Base-by-base conservation (phyloP, 2,113 vertebrate species). In the Saguinus imperator region DNA sequence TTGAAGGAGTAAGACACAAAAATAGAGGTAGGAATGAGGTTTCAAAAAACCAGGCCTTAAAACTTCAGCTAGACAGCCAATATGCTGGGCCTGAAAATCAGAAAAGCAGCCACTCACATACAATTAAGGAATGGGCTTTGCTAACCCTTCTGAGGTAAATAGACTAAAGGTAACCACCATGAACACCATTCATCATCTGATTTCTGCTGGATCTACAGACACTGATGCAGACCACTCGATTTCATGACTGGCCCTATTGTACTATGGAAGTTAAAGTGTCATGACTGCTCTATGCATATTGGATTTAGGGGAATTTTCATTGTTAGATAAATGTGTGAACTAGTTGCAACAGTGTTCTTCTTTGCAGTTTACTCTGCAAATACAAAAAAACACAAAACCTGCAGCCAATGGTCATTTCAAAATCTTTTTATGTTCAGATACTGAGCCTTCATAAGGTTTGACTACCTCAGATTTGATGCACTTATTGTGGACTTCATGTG, bases 1-100 rank as follows among this genome's bases (percentile, higher is more conserved):
- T 99, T 98, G 99, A 99, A 98, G 99, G 99, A 97, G 99, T 99
- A 98, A 99, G 99, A 98, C 99, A 99, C 99, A 99, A 99, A 99
- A 99, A 96, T 99, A 99, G 99, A 98, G 99, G 99, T 94, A 99
- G 99, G 98, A 99, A 99, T 97, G 99, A 99, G 94, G 99, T 98
- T 79, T 96, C 98, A 98, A 99, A 99, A 95, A 98, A 98, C 95
- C 98, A 99, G 96, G 98, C 99, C 98, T 99, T 99, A 98, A 99
- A 99, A 87, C 98, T 99, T 98, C 99, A 99, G 99, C 99, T 99
- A 97, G 99, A 99, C 98, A 99, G 99, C 99, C 99, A 99, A 98
- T 99, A 99, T 92, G 99, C 99, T 98, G 99, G 99, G 98, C 99
- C 99, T 97, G 99, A 99, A 98, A 99, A 99, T 98, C 99, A 99